Evolutionary conservation across 1,140 invertebrate species (phyloP).

Genomic region (Dendroctonus valens): DNA sequence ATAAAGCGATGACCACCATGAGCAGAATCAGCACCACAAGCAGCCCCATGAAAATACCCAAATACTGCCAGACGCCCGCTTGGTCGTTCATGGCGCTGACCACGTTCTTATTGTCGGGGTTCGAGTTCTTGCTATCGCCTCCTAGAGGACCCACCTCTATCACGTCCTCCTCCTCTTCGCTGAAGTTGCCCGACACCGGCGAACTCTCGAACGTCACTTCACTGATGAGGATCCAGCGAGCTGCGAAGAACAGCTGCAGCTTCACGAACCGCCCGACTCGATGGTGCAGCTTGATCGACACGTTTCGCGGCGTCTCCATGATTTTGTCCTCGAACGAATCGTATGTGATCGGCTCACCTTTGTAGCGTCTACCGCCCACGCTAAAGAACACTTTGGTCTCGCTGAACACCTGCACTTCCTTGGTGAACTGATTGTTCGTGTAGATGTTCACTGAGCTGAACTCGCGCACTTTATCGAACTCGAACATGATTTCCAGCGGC

Average conservation of each 20-base stretch:
- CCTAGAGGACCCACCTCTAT: too few species aligned
- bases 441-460: slow-evolving; percentile 84
- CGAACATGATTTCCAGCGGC: slow-evolving; percentile 76
- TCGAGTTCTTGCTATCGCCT: too few species aligned
- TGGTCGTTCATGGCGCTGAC: slow-evolving; percentile 42
- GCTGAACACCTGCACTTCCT: slow-evolving; percentile 78
- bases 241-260: slow-evolving; percentile 76
- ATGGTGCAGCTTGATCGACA: slow-evolving; percentile 81
- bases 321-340: slow-evolving; percentile 76
- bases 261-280: slow-evolving; percentile 80
- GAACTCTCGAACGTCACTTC: slow-evolving; percentile 80
- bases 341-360: slow-evolving; percentile 71
- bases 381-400: slow-evolving; percentile 79
- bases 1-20: slow-evolving; percentile 41
- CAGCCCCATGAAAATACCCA: slow-evolving; percentile 46
- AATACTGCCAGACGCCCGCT: slow-evolving; percentile 44
- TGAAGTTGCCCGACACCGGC: slow-evolving; percentile 45
- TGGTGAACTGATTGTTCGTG: slow-evolving; percentile 78
- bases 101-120: slow-evolving; percentile 39
- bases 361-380: slow-evolving; percentile 74
- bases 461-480: slow-evolving; percentile 85
- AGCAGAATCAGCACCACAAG: slow-evolving; percentile 45
- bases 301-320: slow-evolving; percentile 78
- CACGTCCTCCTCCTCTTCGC: slow-evolving; percentile 40
- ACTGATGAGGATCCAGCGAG: slow-evolving; percentile 86